Conservation (phyloP, 2,797 vertebrate genomes). For the Anisognathus igniventris region DNA sequence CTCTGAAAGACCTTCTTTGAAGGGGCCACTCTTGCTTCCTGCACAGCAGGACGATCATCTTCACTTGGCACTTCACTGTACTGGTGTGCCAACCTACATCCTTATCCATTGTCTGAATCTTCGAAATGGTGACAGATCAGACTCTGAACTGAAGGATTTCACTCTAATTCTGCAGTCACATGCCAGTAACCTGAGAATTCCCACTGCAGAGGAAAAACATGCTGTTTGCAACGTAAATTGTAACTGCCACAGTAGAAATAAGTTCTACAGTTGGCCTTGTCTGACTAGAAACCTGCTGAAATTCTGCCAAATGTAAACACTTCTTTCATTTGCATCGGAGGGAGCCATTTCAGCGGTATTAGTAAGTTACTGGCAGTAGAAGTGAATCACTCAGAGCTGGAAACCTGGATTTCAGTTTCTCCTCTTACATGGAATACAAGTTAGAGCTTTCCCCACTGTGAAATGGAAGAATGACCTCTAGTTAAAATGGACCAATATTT, state of each 20-base stretch:
- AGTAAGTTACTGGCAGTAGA: neutral
- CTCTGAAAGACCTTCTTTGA: neutral
- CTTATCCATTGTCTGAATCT: neutral
- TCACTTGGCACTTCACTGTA: neutral
- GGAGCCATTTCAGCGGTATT: neutral
- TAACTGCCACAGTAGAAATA: neutral
- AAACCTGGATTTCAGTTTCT: neutral
- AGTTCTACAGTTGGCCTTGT: neutral
- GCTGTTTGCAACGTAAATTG: neutral
- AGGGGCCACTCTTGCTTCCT: neutral
- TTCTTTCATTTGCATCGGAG: neutral
- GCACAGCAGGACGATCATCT: neutral
- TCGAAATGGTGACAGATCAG: neutral
- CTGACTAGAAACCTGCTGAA: neutral
- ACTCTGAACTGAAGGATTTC: neutral
- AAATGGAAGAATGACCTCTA: neutral
- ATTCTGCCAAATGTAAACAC: neutral
- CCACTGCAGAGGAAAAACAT: neutral
- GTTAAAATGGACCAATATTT: neutral
- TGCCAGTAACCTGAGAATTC: neutral
- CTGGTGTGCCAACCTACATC: neutral
- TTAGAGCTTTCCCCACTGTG: neutral
- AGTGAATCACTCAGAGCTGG: neutral
- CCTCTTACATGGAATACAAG: neutral
- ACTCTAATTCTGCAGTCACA: neutral